Base-by-base conservation (phyloP, 2,797 vertebrate genomes). In the Ctenopoma kingsleyae region DNA sequence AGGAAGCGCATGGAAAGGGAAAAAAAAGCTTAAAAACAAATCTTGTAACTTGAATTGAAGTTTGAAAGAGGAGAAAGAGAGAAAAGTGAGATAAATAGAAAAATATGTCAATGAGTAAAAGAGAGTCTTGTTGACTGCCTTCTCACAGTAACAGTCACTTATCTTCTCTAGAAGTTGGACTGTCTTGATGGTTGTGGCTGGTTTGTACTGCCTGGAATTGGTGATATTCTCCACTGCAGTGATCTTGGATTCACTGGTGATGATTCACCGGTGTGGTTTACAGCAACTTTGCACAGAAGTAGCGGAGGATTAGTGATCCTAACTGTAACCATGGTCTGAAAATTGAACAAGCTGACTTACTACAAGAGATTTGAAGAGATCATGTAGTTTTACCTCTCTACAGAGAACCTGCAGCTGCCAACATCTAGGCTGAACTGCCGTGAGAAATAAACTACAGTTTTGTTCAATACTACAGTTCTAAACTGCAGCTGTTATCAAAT, bases 111-210 rank as follows among this genome's bases (percentile, higher is more conserved):
- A 2, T 38, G 36, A 38, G 9, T 11, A 38, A 38, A 49, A 7
- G 59, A 46, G 64, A 50, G 25, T 63, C 77, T 80, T 40, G 77
- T 35, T 68, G 67, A 60, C 51, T 74, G 50, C 46, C 20, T 71
- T 40, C 56, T 73, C 59, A 69, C 63, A 74, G 70, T 55, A 40
- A 47, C 53, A 17, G 69, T 74, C 78, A 78, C 82, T 88, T 75
- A 82, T 78, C 86, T 81, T 61, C 66, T 77, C 41, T 9, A 47
- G 35, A 74, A 55, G 55, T 68, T 8, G 25, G 52, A 19, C 25
- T 67, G 54, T 57, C 81, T 75, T 76, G 59, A 72, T 53, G 47
- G 60, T 67, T 79, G 72, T 67, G 58, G 70, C 53, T 43, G 54
- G 19, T 19, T 40, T 62, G 59, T 53, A 3, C 61, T 62, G 10